Base-by-base conservation (phyloP, 2,113 vertebrate species). In the Phylloscopus trochilus region DNA sequence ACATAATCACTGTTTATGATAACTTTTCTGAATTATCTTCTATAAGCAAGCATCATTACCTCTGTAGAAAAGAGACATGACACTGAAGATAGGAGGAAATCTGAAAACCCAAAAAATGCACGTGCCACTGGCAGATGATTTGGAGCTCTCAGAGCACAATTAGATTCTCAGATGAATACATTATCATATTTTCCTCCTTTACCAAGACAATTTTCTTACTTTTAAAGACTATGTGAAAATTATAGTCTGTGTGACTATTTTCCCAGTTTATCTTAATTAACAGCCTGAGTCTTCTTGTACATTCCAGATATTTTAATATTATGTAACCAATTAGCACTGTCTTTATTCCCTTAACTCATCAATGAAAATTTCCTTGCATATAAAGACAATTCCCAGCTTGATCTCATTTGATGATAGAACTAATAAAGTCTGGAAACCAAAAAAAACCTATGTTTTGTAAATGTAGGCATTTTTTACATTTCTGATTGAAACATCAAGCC, bases 201-300 rank as follows among this genome's bases (percentile, higher is more conserved):
- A 80, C 28, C 35, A 39, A 85, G 21, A 58, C 44, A 85, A 77
- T 92, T 90, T 63, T 87, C 53, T 78, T 94, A 52, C 68, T 95
- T 90, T 96, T 84, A 94, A 89, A 94, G 16, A 62, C 60, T 86
- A 69, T 14, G 68, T 70, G 77, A 75, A 91, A 95, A 96, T 73
- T 87, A 87, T 35, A 94, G 53, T 80, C n/a, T 68, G 30, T 43
- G 83, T 74, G 68, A 55, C 75, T 91, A 77, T 86, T 97, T 97
- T 89, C 37, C 44, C 18, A 94, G 64, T 90, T 85, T 87, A 72
- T 89, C 87, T 93, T 96, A 94, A 95, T 96, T 97, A 95, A 56
- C 62, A 89, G 31, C 15, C 21, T 93, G 70, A 95, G n/a, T 49
- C 56, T 93, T 81, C 47, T 26, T 37, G 24, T 63, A 63, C 51